Evolutionary conservation across 2,888 invertebrate genomes (phyloP).

Genomic region (Acanthosepion pharaonis): DNA sequence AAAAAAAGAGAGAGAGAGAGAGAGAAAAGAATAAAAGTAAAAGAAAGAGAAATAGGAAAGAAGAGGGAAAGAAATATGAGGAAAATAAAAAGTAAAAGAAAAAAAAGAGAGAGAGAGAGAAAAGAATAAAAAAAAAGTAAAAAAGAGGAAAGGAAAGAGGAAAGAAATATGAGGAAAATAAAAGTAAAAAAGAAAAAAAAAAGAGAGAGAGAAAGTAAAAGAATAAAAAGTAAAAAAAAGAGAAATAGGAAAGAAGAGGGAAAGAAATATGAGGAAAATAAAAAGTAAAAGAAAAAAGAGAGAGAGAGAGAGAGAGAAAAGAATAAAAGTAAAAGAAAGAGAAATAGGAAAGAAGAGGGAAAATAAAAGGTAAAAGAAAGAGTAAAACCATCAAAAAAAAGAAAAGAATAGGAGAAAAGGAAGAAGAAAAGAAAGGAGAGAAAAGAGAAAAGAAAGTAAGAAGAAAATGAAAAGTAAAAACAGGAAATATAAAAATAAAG

Average conservation of each 20-base stretch:
- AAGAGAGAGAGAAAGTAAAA: no score
- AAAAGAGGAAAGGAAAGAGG: not conserved
- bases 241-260: not conserved
- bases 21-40: not conserved
- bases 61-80: no score
- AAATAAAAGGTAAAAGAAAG: fast-evolving
- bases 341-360: not conserved
- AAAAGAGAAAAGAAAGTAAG: not conserved
- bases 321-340: not conserved
- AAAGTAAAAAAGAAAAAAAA: not conserved
- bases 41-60: not conserved
- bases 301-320: not conserved
- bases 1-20: no score
- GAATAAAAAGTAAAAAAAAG: not conserved
- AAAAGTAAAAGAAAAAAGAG: fast-evolving
- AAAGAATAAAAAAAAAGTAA: not conserved
- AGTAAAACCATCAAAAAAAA: no score
- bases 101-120: not conserved
- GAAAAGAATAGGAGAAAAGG: not conserved
- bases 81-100: fast-evolving
- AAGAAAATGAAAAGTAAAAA: not conserved
- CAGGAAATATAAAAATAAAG: no score
- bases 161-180: not conserved
- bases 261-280: no score
- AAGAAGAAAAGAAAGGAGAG: no score